A percentile compares a stretch with the other conserved stretches of the same genome.
Evolutionary conservation across 2,888 invertebrate species (phyloP).

Genomic region (Ornithoptera priamus): DNA sequence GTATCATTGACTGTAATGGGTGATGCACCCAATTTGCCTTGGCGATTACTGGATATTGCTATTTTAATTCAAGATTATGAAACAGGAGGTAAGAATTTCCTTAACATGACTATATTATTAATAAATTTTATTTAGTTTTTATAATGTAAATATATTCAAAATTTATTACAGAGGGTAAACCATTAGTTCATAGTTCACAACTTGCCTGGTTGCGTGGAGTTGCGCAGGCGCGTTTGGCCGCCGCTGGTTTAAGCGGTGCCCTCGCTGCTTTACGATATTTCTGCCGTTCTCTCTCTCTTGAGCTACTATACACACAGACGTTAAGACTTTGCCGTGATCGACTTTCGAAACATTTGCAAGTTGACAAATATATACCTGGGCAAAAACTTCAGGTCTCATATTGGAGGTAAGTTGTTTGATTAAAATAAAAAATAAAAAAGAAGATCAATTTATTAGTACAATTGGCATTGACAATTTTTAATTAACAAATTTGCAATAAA

Average conservation of each 20-base stretch:
- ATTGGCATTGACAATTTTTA: too few relatives aligned
- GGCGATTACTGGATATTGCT: conserved; percentile 96
- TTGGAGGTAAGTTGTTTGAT: conserved; percentile 84
- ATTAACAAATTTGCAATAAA: too few relatives aligned
- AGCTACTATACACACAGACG: conserved; percentile 93
- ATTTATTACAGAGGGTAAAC: conserved; percentile 88
- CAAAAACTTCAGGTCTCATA: conserved; percentile 95
- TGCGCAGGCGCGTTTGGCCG: conserved; percentile 91
- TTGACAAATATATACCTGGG: conserved; percentile 95
- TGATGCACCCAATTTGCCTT: conserved; percentile 94
- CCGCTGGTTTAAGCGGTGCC: conserved; percentile 87
- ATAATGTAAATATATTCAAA: background rate
- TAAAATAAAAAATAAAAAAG: too few relatives aligned
- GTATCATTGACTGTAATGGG: conserved; percentile 98
- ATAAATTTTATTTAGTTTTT: background rate
- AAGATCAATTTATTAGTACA: too few relatives aligned
- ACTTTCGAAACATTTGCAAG: conserved; percentile 91
- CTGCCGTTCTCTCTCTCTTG: conserved; percentile 96
- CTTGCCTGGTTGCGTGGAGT: conserved; percentile 96
- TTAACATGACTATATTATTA: background rate
- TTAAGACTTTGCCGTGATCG: conserved; percentile 92
- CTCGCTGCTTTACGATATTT: conserved; percentile 88
- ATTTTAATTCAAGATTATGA: conserved; percentile 98
- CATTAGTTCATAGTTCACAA: conserved; percentile 96
- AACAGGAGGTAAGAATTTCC: conserved; percentile 85